phyloP scores from a whole-genome alignment of 30 jellyfish, hydroid and myxozoan genomes.

The Pelagia noctiluca region DNA sequence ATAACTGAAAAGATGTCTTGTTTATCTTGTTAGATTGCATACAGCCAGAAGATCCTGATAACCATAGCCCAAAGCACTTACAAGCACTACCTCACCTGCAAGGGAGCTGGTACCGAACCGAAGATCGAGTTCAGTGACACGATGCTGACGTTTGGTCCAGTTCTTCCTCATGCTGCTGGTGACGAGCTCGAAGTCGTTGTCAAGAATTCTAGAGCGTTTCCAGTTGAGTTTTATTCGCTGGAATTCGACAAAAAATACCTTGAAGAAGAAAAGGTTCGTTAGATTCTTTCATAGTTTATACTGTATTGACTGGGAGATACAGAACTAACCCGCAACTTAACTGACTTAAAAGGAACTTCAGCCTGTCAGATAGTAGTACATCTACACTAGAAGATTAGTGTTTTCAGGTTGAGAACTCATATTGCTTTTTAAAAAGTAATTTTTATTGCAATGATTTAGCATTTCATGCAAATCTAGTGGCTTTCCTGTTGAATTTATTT shows the following conservation, averaged over 20 bases:
- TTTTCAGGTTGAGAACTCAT: no score
- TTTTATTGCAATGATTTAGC: no score
- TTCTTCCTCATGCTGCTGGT: conserved; percentile 89
- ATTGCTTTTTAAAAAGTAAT: no score
- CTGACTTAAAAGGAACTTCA: no score
- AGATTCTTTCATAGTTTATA: not conserved
- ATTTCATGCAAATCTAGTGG: no score
- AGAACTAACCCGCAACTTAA: no score
- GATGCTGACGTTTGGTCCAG: conserved; percentile 86
- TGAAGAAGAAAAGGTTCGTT: conserved; percentile 90
- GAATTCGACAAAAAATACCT: conserved; percentile 93
- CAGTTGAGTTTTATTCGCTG: conserved; percentile 93
- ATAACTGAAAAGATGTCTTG: no score
- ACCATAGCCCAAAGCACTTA: conserved; percentile 78
- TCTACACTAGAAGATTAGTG: no score
- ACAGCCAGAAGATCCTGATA: conserved; percentile 73
- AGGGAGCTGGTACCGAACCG: conserved; percentile 97
- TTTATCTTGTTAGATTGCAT: conserved; percentile 45
- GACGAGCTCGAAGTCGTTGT: conserved; percentile 89
- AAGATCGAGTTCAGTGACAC: conserved; percentile 81
- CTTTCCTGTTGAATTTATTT: no score
- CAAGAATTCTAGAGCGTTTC: conserved; percentile 86
- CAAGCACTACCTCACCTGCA: conserved; percentile 77
- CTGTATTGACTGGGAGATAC: no score
- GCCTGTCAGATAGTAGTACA: no score